These are phyloP conservation scores for Tolypeutes matacus DNA, from an alignment of 2,797 vertebrate genomes.

Conservation along the genomic window DNA sequence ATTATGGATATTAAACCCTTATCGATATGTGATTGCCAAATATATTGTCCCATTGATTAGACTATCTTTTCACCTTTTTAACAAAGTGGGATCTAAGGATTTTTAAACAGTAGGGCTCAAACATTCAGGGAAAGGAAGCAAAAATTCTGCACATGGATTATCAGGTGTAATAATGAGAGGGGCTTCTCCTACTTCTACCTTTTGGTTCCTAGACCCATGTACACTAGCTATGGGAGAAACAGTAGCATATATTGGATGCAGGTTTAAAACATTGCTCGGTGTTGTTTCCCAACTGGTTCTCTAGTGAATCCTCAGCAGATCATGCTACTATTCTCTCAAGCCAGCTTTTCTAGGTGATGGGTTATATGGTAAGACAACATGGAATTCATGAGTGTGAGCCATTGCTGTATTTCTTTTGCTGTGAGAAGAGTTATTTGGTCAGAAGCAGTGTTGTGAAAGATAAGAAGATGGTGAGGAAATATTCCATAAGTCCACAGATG, in stretches of 20 bases:
- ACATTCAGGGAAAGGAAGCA: neutral
- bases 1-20: too few relatives aligned
- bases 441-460: neutral
- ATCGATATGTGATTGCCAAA: too few relatives aligned
- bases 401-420: neutral
- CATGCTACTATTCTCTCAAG: neutral
- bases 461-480: neutral
- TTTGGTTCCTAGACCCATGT: neutral
- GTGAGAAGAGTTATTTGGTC: neutral
- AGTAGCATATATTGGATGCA: neutral
- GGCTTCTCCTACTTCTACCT: neutral
- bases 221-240: too few relatives aligned
- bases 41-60: too few relatives aligned
- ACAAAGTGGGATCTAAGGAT: neutral
- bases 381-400: neutral
- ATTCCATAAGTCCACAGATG: neutral
- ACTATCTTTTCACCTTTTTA: too few relatives aligned
- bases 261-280: neutral
- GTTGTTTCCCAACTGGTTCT: neutral
- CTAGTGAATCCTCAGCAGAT: neutral
- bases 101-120: neutral
- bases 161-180: neutral
- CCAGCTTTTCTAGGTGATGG: neutral
- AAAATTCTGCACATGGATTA: constrained; percentile 8
- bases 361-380: neutral